phyloP scores from a whole-genome alignment of 2,113 vertebrate species.

The Calypte anna region DNA sequence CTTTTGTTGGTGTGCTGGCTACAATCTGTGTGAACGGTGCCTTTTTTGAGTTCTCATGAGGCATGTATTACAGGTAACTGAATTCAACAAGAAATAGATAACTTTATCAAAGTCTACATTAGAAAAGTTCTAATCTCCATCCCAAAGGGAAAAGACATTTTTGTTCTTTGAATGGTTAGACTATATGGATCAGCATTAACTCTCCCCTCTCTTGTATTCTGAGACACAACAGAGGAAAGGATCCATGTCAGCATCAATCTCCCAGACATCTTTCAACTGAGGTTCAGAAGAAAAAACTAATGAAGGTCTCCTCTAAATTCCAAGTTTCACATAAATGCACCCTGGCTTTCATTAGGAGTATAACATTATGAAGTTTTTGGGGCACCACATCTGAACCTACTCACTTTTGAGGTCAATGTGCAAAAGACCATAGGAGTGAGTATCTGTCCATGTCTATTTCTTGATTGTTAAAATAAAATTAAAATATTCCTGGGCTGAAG shows the following conservation, averaged over 20 bases:
- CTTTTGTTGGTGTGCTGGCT: not conserved
- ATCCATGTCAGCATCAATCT: not conserved
- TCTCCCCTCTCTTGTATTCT: not conserved
- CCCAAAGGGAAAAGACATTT: not conserved
- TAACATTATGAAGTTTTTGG: not conserved
- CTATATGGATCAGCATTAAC: not conserved
- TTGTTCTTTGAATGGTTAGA: not conserved
- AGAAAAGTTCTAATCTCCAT: not conserved
- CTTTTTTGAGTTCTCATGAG: not conserved
- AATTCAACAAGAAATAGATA: not conserved
- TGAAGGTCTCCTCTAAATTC: not conserved
- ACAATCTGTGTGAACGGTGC: fast-evolving
- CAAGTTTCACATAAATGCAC: not conserved
- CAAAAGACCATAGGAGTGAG: not conserved
- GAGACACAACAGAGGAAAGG: not conserved
- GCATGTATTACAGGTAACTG: not conserved
- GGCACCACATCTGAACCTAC: not conserved
- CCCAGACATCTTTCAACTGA: not conserved
- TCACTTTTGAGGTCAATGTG: not conserved
- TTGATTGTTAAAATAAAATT: not conserved
- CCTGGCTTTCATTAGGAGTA: not conserved
- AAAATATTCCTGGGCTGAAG: not conserved
- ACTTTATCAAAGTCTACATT: not conserved
- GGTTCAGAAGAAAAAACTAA: not conserved
- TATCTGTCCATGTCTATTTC: not conserved